Conservation (phyloP, 1,140 invertebrate species). For the Asbolus verrucosus region DNA sequence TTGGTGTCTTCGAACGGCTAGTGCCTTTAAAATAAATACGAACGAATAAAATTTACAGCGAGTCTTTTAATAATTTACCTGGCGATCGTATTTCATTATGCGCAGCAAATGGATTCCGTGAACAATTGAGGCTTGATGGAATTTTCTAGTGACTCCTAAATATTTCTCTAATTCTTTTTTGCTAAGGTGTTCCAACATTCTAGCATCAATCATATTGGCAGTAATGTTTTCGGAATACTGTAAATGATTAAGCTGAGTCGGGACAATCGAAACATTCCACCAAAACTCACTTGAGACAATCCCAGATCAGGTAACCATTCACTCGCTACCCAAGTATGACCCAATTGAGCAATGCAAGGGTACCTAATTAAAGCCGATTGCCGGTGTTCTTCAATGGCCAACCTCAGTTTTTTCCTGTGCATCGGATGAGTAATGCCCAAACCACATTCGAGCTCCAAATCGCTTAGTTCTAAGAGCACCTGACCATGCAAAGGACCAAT, state of each 20-base stretch:
- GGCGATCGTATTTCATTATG: constrained; percentile 92
- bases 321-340: constrained; percentile 91
- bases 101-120: constrained; percentile 92
- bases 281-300: constrained; percentile 78
- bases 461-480: constrained; percentile 90
- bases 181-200: constrained; percentile 90
- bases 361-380: constrained; percentile 87
- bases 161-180: constrained; percentile 95
- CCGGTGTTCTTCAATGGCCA: constrained; percentile 93
- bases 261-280: no score
- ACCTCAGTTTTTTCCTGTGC: constrained; percentile 91
- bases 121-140: constrained; percentile 93
- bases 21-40: constrained; percentile 71
- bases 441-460: constrained; percentile 88
- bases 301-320: constrained; percentile 94
- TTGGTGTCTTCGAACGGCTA: constrained; percentile 87
- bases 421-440: constrained; percentile 90
- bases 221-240: constrained; percentile 91
- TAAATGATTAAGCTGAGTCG: no score
- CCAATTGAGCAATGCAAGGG: constrained; percentile 86
- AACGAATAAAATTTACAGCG: neutral
- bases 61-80: constrained; percentile 69
- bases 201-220: constrained; percentile 90
- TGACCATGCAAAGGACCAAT: constrained; percentile 74
- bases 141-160: constrained; percentile 89